Evolutionary conservation across 2,888 invertebrate species (phyloP), one percentile per base, ranked within the genome.

Genomic region (Hydroisotoma schaefferi): DNA sequence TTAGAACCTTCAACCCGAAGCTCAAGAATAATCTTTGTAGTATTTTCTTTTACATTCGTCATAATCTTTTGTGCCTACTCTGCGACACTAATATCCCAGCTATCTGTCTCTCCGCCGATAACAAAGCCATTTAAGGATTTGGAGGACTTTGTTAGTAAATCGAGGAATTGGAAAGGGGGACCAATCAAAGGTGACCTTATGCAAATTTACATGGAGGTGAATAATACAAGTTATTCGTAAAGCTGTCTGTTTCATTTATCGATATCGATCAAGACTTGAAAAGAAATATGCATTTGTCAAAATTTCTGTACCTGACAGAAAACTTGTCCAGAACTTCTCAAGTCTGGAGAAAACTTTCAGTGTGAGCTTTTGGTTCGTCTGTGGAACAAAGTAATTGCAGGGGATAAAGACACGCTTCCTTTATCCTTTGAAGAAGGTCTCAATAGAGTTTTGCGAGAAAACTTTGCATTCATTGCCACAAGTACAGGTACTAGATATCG

Each of bases 291-390:
- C 2, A 28, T 55, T 28, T 26, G 23, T 10, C 15, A 15, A 12
- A 18, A 4, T 29, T 10, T 5, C 6, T 29, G 22, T 27, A 20
- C 23, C 22, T 29, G 2, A 25, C 27, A 64, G 65, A 65, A 65
- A 61, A 61, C 65, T 8, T 65, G 65, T 51, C 61, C 59, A 29
- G 65, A 61, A n/a, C 58, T 65, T 48, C 48, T 65, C 25, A 56
- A 48, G 15, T 47, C 47, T 12, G 27, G 52, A 25, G 12, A 20
- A 18, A 61, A 61, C 28, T 15, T 52, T 5, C 59, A 58, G 33
- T 61, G 65, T 23, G 38, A 61, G 53, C 29, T 61, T 33, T 40
- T 65, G 33, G 57, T 54, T 20, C 59, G 54, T 6, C 28, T 61
- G 44, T 61, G 61, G 57, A 61, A 1, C 4, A 52, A 52, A 22